A percentile compares a stretch with the other conserved stretches of the same genome.
Conservation (phyloP, 1,140 invertebrate genomes). For the Bombus impatiens region DNA sequence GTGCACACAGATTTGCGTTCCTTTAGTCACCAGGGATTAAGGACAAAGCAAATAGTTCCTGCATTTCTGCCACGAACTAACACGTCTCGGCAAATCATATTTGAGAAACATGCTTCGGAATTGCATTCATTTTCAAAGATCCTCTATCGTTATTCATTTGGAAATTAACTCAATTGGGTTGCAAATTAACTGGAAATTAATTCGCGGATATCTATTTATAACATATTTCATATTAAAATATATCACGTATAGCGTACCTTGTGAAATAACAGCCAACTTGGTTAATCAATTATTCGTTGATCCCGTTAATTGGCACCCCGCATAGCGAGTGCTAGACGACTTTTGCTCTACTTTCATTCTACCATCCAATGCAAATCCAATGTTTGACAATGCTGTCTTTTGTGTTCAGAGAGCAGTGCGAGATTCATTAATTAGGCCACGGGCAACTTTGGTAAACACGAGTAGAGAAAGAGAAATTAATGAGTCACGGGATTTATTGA, state of each 20-base stretch:
- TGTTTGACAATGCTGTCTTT: conserved; percentile 1
- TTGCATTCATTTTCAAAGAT: background rate
- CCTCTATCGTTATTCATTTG: too few relatives aligned
- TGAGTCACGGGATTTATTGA: conserved; percentile 22
- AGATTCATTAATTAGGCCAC: conserved; percentile 51
- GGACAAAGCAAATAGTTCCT: conserved; percentile 48
- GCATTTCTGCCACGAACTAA: conserved; percentile 39
- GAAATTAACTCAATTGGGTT: too few relatives aligned
- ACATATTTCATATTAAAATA: too few relatives aligned
- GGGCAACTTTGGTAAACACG: conserved; percentile 33
- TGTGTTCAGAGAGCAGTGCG: background rate
- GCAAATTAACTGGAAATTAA: too few relatives aligned
- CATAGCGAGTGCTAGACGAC: conserved; percentile 39
- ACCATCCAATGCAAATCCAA: background rate
- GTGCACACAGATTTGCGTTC: conserved; percentile 5
- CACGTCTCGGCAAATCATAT: background rate
- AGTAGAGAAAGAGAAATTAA: conserved; percentile 22
- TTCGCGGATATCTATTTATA: too few relatives aligned
- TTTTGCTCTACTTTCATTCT: conserved; percentile 54
- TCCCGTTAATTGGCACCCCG: conserved; percentile 23
- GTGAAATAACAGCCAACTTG: background rate
- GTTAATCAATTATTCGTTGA: conserved; percentile 17
- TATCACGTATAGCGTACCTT: too few relatives aligned
- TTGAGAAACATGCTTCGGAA: background rate
- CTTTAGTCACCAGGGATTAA: conserved; percentile 35